Percentiles rank a stretch among this genome's conserved stretches.
These are phyloP conservation scores for Microctonus aethiopoides DNA, from an alignment of 2,888 invertebrate species.

Conservation along the genomic window DNA sequence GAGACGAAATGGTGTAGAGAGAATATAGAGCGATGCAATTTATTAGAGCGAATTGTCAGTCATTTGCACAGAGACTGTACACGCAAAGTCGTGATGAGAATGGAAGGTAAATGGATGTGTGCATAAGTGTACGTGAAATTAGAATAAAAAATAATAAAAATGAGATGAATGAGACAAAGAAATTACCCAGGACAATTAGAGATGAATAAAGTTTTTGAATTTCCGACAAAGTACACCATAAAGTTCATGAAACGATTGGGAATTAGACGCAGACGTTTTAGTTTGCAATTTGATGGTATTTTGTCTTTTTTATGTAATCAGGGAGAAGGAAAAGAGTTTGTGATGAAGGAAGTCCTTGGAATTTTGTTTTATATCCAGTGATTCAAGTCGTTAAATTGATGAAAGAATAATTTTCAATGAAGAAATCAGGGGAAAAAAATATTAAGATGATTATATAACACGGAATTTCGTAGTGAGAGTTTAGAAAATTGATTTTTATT, in stretches of 20 bases:
- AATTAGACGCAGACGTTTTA: constrained; percentile 16
- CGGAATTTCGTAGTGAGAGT: too few species aligned
- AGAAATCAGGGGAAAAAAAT: neutral
- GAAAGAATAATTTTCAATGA: neutral
- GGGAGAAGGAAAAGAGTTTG: neutral
- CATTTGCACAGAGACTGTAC: constrained; percentile 10
- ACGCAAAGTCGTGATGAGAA: constrained; percentile 20
- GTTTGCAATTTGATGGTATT: constrained; percentile 1
- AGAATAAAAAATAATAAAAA: neutral
- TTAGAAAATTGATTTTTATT: too few species aligned
- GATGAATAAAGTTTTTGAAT: constrained; percentile 34
- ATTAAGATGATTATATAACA: neutral
- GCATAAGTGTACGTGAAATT: constrained; percentile 16
- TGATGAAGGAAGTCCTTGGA: neutral
- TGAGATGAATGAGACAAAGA: constrained; percentile 5
- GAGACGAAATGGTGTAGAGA: neutral
- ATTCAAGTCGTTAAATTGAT: neutral
- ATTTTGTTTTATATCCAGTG: neutral
- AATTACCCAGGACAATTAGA: constrained; percentile 25
- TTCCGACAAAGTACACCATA: constrained; percentile 13
- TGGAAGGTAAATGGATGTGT: constrained; percentile 16
- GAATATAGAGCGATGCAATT: constrained; percentile 25
- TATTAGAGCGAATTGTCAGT: constrained; percentile 32
- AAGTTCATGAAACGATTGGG: constrained; percentile 25
- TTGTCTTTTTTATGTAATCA: neutral